Conservation (phyloP, 1,140 invertebrate species). For the Vollenhovia emeryi region DNA sequence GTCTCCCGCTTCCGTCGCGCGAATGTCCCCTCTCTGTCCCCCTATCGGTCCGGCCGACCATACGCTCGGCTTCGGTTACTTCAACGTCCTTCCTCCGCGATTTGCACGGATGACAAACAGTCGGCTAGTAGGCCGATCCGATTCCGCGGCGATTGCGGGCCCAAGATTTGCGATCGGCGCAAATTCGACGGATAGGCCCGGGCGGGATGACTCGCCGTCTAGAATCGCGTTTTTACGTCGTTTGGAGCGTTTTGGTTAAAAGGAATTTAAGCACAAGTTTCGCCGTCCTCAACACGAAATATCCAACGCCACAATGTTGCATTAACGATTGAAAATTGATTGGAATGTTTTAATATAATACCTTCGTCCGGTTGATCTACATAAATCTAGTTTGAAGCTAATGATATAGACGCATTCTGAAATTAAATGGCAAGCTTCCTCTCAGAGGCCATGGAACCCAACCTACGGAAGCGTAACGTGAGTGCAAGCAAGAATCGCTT, state of each 20-base stretch:
- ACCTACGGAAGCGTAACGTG: background rate
- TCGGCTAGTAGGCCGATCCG: slow-evolving; percentile 54
- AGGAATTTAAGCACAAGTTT: background rate
- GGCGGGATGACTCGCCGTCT: background rate
- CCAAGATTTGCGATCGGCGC: slow-evolving; percentile 9
- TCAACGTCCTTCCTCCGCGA: slow-evolving; percentile 42
- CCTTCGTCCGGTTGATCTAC: background rate
- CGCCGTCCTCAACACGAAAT: background rate
- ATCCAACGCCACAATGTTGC: background rate
- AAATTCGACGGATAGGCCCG: background rate
- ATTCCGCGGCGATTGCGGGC: slow-evolving; percentile 13
- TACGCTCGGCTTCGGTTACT: slow-evolving; percentile 32
- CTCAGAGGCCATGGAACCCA: background rate
- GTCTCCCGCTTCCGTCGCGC: slow-evolving; percentile 13
- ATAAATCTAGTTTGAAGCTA: background rate
- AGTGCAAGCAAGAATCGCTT: slow-evolving; percentile 12
- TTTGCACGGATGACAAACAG: slow-evolving; percentile 32
- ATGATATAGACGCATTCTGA: slow-evolving; percentile 18
- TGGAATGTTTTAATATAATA: background rate
- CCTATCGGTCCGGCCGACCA: background rate
- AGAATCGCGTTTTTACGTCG: background rate
- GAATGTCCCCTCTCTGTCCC: slow-evolving; percentile 14
- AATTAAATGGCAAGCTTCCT: slow-evolving; percentile 13
- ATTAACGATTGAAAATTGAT: background rate
- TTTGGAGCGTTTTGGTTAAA: background rate